A percentile compares a stretch with the other conserved stretches of the same genome.
phyloP scores from a whole-genome alignment of 1,140 invertebrate species.

The Antheraea pernyi region DNA sequence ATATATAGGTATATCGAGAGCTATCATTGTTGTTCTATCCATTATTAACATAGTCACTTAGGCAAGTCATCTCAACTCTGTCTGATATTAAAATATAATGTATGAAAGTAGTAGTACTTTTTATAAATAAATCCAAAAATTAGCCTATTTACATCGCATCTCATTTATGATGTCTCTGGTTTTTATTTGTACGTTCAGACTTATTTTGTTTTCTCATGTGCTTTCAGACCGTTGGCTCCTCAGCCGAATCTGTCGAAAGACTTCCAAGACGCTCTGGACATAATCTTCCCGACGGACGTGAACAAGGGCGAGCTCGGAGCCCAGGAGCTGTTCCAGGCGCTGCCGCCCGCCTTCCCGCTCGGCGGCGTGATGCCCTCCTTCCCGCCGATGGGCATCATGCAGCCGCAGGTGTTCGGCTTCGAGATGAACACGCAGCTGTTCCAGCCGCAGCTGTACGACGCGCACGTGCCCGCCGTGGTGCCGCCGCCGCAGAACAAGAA shows the following conservation, averaged over 20 bases:
- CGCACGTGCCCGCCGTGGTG: constrained; percentile 37
- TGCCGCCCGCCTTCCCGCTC: constrained; percentile 43
- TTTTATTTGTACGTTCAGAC: too few species aligned
- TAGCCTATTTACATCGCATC: too few species aligned
- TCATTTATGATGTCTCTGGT: too few species aligned
- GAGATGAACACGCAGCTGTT: constrained; percentile 52
- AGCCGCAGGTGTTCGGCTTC: constrained; percentile 67
- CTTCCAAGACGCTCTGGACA: constrained; percentile 85
- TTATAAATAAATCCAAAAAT: too few species aligned
- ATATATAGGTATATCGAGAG: too few species aligned
- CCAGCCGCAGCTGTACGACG: constrained; percentile 55
- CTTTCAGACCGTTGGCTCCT: constrained; percentile 13
- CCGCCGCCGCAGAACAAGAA: constrained; percentile 32
- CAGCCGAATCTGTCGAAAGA: constrained; percentile 67
- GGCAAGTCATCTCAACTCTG: too few species aligned
- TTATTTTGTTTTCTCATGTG: too few species aligned
- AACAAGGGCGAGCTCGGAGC: constrained; percentile 42
- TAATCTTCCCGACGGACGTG: constrained; percentile 82
- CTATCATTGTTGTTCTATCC: too few species aligned
- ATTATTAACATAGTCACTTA: too few species aligned
- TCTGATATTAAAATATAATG: too few species aligned
- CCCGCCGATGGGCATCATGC: constrained; percentile 47
- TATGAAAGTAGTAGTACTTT: too few species aligned
- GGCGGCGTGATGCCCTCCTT: constrained; percentile 41
- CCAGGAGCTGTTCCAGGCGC: constrained; percentile 45